Conservation (phyloP, 2,797 vertebrate genomes). For the Melanotaenia trifasciata region DNA sequence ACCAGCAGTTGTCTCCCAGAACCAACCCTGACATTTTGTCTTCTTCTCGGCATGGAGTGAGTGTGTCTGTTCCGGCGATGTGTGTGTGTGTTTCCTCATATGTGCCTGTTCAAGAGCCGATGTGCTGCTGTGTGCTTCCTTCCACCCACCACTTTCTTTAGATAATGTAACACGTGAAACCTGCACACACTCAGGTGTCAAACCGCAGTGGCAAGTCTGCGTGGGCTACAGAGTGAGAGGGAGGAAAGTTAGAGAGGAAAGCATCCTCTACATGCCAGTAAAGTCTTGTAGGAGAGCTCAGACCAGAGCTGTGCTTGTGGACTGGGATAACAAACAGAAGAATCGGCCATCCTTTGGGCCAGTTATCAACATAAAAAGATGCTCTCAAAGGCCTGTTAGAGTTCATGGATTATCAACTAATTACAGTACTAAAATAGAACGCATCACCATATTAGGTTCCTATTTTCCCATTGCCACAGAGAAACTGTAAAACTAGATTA, state of each 20-base stretch:
- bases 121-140: conserved; percentile 57
- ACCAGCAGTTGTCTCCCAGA: conserved; percentile 65
- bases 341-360: not conserved
- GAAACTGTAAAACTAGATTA: conserved; percentile 34
- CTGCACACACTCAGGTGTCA: conserved; percentile 70
- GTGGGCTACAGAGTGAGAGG: conserved; percentile 54
- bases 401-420: conserved; percentile 18
- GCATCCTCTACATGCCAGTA: conserved; percentile 20
- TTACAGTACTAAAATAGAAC: conserved; percentile 17
- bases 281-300: conserved; percentile 33
- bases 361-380: not conserved
- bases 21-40: conserved; percentile 74
- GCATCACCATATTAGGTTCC: conserved; percentile 20
- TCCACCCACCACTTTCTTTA: conserved; percentile 74
- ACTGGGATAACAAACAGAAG: conserved; percentile 3
- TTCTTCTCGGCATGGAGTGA: conserved; percentile 47
- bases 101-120: conserved; percentile 36
- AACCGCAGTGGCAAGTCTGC: conserved; percentile 62
- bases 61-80: conserved; percentile 21
- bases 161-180: conserved; percentile 65
- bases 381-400: not conserved
- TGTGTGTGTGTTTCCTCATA: not conserved
- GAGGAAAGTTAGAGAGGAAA: conserved; percentile 24
- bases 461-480: conserved; percentile 12
- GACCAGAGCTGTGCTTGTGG: conserved; percentile 1